Base-by-base conservation (phyloP, 2,888 invertebrate species). In the Cyaniris semiargus region DNA sequence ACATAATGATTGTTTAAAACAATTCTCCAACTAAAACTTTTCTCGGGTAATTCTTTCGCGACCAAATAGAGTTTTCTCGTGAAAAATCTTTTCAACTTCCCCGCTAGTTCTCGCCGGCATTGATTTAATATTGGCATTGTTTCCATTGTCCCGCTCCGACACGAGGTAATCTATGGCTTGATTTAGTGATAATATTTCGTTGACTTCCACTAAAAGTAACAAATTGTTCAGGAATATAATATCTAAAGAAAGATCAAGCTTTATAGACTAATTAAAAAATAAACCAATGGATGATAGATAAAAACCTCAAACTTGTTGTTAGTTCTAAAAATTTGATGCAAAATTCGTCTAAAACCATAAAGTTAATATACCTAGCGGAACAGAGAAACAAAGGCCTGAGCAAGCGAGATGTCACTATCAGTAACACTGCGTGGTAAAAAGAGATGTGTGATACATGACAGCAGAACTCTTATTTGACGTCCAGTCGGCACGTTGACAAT, bases 61-160 rank as follows among this genome's bases (percentile, higher is more conserved):
- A 71, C 71, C 71, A 71, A 71, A 71, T 38, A 71, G 38, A 71
- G 38, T 21, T 71, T 71, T 71, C 34, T 71, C 15, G 18, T 71
- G 34, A 71, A 71, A 71, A 71, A 66, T 66, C 66, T 66, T 18
- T 71, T 38, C 38, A 38, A 71, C 34, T 71, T 71, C 38, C 21
- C 38, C 38, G 15, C 71, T 71, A n/a, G 34, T 38, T 71, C 38
- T 71, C 71, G 27, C 21, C 71, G 21, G 71, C 71, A 71, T 71
- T 71, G 71, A 71, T 71, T 71, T 71, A 38, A 71, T 71, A 71
- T 71, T 71, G 71, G 71, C 38, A 38, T 71, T 71, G 38, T 71
- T 71, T 71, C 71, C 71, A 71, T 71, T 71, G 71, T 71, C 13
- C 71, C 38, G 71, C 38, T 8, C 21, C 34, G 71, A 38, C 34